Conservation (phyloP, 2,797 vertebrate genomes). For the Sebastes itinus region DNA sequence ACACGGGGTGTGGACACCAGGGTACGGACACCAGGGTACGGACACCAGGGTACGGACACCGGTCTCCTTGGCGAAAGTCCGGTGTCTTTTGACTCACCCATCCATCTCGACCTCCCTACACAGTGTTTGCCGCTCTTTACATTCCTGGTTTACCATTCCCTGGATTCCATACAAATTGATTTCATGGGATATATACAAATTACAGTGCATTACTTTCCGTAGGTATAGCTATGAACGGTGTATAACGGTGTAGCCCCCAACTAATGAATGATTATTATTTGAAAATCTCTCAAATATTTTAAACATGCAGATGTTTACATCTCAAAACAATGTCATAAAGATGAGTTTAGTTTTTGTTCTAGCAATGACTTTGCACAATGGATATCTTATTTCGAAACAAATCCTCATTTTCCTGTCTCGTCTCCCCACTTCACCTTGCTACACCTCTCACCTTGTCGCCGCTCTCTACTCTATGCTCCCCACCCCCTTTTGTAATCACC, state of each 20-base stretch:
- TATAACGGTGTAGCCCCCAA: too few species aligned
- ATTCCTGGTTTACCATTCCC: too few species aligned
- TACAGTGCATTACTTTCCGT: too few species aligned
- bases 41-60: too few species aligned
- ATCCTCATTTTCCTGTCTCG: background rate
- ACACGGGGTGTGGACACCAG: too few species aligned
- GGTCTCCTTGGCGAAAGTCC: too few species aligned
- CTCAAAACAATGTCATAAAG: background rate
- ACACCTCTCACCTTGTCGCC: conserved; percentile 3
- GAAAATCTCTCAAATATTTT: background rate
- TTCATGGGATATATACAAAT: too few species aligned
- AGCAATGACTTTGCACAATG: background rate
- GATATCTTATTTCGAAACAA: conserved; percentile 21
- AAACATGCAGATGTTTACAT: background rate
- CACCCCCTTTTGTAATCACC: conserved; percentile 48
- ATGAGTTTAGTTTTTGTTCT: background rate
- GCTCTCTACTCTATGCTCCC: conserved; percentile 4
- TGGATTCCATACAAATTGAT: too few species aligned
- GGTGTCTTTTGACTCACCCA: too few species aligned
- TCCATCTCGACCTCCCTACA: too few species aligned
- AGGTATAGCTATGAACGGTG: background rate
- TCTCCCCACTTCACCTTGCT: conserved; percentile 26
- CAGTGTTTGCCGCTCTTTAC: too few species aligned
- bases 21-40: too few species aligned
- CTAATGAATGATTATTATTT: background rate